Conservation (phyloP, 2,888 invertebrate species). For the Ligdia adustata region DNA sequence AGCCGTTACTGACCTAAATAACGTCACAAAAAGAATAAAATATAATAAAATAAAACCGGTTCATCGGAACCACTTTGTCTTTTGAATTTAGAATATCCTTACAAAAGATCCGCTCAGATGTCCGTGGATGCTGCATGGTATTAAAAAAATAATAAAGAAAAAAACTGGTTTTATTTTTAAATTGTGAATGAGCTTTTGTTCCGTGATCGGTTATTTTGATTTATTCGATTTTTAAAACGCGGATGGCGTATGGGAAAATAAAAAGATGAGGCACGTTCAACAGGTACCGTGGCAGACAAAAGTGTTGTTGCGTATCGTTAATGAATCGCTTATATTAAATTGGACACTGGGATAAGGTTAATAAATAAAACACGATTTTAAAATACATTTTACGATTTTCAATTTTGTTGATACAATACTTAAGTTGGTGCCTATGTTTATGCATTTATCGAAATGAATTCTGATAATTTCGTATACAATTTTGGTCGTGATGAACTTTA, state of each 20-base stretch:
- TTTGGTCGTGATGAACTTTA: too few relatives aligned
- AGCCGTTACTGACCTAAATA: conserved; percentile 78
- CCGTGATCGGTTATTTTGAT: conserved; percentile 81
- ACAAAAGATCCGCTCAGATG: conserved; percentile 75
- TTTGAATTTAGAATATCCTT: conserved; percentile 60
- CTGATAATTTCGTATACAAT: too few relatives aligned
- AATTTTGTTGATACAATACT: too few relatives aligned
- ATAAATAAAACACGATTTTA: conserved; percentile 11
- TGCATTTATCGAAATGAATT: too few relatives aligned
- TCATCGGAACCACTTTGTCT: conserved; percentile 66
- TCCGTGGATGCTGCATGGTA: conserved; percentile 76
- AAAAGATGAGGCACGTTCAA: conserved; percentile 74
- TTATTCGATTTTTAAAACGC: conserved; percentile 81
- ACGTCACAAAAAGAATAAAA: conserved; percentile 48
- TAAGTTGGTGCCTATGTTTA: too few relatives aligned
- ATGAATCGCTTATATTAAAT: conserved; percentile 1
- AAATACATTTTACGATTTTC: background rate
- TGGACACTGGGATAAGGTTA: background rate
- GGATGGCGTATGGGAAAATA: conserved; percentile 64
- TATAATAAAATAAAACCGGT: conserved; percentile 69
- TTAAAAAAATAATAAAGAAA: conserved; percentile 55
- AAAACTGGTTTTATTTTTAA: conserved; percentile 65
- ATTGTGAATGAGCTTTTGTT: conserved; percentile 75
- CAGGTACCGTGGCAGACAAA: conserved; percentile 67
- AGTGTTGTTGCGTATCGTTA: conserved; percentile 36